Base-by-base conservation (phyloP, 2,797 vertebrate genomes). In the Hydrocynus forskahlii region DNA sequence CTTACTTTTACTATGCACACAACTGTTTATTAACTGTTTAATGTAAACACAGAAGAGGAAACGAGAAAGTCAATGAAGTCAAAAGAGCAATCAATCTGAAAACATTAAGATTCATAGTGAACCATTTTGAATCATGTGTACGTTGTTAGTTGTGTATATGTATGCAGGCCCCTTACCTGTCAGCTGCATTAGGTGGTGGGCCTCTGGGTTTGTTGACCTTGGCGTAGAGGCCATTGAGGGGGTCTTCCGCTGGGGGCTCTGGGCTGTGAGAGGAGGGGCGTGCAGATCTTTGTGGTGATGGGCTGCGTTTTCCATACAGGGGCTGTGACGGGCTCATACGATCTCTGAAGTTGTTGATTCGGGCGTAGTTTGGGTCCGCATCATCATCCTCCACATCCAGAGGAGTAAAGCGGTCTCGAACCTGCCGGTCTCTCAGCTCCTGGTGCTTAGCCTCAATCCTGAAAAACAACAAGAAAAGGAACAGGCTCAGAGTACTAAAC, bases 341-440 rank as follows among this genome's bases (percentile, higher is more conserved):
- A 4, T 95, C 96, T 84, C 95, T 94, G 90, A 99, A 99, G 81
- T 95, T 92, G 88, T 97, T 96, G 80, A 99, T 97, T 69, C 95
- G 94, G 81, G 97, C 97, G 0, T 99, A 99, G 92, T 97, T 98
- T 29, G 98, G 98, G 89, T 99, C 98, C 59, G 91, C 81, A 60
- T 97, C 97, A 54, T 99, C 97, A 63, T 99, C 98, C 7, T 98
- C 97, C 2, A 97, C 94, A 50, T 96, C 95, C 16, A 95, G 94
- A 78, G 90, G 88, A 0, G 87, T 0, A 2, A 88, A 89, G 55
- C 91, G 90, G 9, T 91, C 92, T 82, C 91, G 94, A 74, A 92
- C 87, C 12, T 94, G 94, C 1, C 93, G 94, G 54, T 96, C 95
- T 16, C 94, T 89, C 83, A 98, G 87, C 88, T 99, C 97, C 23